phyloP scores from a whole-genome alignment of 2,797 vertebrate species.

The Argentina silus region DNA sequence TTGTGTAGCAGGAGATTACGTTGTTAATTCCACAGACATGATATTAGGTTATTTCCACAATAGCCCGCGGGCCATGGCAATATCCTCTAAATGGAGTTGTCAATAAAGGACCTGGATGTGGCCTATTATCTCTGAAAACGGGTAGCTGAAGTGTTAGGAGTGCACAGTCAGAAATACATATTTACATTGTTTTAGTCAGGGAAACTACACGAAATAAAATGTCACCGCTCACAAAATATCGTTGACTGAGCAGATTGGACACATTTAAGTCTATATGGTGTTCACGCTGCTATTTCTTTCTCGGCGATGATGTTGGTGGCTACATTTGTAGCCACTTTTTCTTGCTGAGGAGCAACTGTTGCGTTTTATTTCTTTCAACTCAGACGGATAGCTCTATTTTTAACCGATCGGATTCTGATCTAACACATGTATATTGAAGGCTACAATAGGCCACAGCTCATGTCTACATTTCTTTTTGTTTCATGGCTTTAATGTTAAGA shows the following conservation, averaged over 20 bases:
- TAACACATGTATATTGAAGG: too few relatives aligned
- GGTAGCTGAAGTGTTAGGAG: constrained; percentile 35
- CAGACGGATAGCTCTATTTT: too few relatives aligned
- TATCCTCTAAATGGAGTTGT: constrained; percentile 53
- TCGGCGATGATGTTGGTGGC: neutral
- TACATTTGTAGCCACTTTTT: constrained; percentile 38
- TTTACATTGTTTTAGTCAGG: constrained; percentile 43
- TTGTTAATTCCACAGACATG: neutral
- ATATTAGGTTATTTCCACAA: constrained; percentile 42
- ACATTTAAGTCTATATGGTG: neutral
- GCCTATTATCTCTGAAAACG: constrained; percentile 47
- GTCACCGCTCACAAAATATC: neutral
- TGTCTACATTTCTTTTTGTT: too few relatives aligned
- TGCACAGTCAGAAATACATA: constrained; percentile 40
- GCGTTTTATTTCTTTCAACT: constrained; percentile 22
- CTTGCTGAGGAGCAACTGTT: constrained; percentile 55
- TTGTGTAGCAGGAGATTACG: neutral
- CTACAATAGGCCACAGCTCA: too few relatives aligned
- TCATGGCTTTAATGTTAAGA: too few relatives aligned
- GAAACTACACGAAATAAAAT: constrained; percentile 20
- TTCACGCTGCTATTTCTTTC: neutral
- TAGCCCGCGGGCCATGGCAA: constrained; percentile 38
- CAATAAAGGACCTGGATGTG: constrained; percentile 52
- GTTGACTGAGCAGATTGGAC: neutral
- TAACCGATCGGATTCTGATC: too few relatives aligned